Base-by-base conservation (phyloP, 2,888 invertebrate species). In the Ephialtes manifestator region DNA sequence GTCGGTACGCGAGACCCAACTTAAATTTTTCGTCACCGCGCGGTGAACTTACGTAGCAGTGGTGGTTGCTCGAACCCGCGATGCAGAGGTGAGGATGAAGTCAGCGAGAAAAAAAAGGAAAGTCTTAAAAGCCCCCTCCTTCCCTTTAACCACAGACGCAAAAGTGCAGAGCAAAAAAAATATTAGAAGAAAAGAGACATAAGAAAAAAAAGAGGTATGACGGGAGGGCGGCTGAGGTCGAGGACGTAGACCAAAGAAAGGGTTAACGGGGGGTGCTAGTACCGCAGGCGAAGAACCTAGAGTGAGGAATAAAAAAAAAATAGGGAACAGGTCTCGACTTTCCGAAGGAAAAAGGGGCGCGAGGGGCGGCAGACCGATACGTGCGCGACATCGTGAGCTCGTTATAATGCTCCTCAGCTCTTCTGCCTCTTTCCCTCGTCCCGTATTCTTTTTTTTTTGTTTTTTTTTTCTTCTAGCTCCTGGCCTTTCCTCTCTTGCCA, bases 341-440 rank as follows among this genome's bases (percentile, higher is more conserved):
- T 74, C n/a, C 74, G 74, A 83, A 63, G 70, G 79, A 75, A 83
- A 80, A 79, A 72, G 55, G 70, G 65, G 53, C 65, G 51, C 31
- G 46, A 80, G 79, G 81, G 85, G 84, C 76, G 81, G 68, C 58
- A 75, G 87, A 84, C 85, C 80, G 77, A 90, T 90, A 91, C 90
- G 91, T 90, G 90, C 90, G 88, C 90, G 88, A 91, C 90, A 90
- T 91, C 87, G 86, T 89, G 90, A 91, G 89, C 89, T 91, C 89
- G 89, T 91, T 91, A 90, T 89, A 91, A 90, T 89, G 87, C 89
- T 88, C 85, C 86, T 86, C 63, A 48, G 55, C 67, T 63, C 28
- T 51, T 51, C 20, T 18, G 51, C 10, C 60, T 39, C 43, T 60
- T 68, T 67, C 31, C 53, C n/a, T 76, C 24, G 20, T 53, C 24